Base-by-base conservation (phyloP, 2,797 vertebrate species). In the Sardinella longiceps region DNA sequence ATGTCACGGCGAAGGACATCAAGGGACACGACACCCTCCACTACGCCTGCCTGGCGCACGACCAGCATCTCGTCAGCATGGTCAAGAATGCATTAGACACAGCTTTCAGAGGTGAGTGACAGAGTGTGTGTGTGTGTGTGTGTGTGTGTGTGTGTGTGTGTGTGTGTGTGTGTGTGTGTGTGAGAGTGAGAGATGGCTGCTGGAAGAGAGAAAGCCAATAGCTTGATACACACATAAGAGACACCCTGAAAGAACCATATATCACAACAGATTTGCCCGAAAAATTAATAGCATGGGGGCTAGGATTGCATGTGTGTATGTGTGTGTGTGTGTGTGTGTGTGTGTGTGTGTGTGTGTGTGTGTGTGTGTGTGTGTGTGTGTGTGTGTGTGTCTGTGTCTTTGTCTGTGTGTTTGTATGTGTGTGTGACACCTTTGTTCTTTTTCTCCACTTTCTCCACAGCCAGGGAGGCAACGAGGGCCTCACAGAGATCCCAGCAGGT, bases 21-120 rank as follows among this genome's bases (percentile, higher is more conserved):
- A 91, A 95, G 3, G 96, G 96, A 18, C 95, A 96, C 15, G 95
- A 97, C 86, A 90, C 95, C 83, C 91, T 91, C 84, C 96, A 97
- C 90, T 97, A 97, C 37, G 95, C 96, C 58, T 93, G 94, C 80
- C 95, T 95, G 84, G 95, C 94, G 80, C 95, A 96, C 91, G 96
- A 94, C 46, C 90, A 94, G 87, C 96, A 96, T 85, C 94, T 97
- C 84, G 87, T 97, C 86, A 87, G 91, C 45, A 88, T 96, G 23
- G 86, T 97, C 37, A 96, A 94, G 92, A 92, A 91, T 30, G 95
- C 95, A 0, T 25, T 90, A 0, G 96, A 96, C 88, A 94, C 91
- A 56, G 91, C 89, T 39, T 88, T 81, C 87, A 94, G 93, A 95
- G 96, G 96, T 91, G 37, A 33, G 25, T 82, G 80, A 20, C 37